Conservation (phyloP, 2,888 invertebrate species). For the Holacanthella duospinosa region DNA sequence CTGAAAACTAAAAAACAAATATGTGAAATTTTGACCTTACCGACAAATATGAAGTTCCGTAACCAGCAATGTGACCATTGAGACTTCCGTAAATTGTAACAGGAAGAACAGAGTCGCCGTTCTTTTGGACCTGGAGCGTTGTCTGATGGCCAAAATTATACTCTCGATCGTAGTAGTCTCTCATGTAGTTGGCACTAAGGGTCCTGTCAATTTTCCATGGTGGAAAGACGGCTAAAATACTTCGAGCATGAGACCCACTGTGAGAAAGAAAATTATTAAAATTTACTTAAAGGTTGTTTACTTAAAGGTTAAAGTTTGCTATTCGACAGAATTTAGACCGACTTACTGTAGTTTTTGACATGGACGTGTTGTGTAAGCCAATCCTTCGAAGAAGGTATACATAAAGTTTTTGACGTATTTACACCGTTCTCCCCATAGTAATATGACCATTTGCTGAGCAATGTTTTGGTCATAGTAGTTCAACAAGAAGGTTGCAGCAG, state of each 20-base stretch:
- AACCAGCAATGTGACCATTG: slow-evolving; percentile 34
- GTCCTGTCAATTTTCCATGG: slow-evolving; percentile 27
- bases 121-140: slow-evolving; percentile 30
- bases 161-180: slow-evolving; percentile 34
- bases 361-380: slow-evolving; percentile 27
- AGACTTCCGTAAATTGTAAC: slow-evolving; percentile 29
- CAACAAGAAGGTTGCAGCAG: slow-evolving; percentile 12
- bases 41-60: slow-evolving; percentile 27
- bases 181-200: slow-evolving; percentile 32
- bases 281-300: neutral
- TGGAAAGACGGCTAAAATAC: slow-evolving; percentile 27
- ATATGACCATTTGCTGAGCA: slow-evolving; percentile 24
- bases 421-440: slow-evolving; percentile 34
- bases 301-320: neutral
- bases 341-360: slow-evolving; percentile 13
- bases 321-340: neutral
- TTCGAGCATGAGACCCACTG: slow-evolving; percentile 31
- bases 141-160: slow-evolving; percentile 36
- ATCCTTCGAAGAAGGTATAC: slow-evolving; percentile 23
- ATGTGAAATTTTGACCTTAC: slow-evolving; percentile 9
- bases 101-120: slow-evolving; percentile 31
- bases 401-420: slow-evolving; percentile 35
- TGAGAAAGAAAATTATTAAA: neutral
- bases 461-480: slow-evolving; percentile 8
- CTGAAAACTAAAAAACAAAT: neutral